Conservation (phyloP, 1,140 invertebrate species). For the Bombus vancouverensis region DNA sequence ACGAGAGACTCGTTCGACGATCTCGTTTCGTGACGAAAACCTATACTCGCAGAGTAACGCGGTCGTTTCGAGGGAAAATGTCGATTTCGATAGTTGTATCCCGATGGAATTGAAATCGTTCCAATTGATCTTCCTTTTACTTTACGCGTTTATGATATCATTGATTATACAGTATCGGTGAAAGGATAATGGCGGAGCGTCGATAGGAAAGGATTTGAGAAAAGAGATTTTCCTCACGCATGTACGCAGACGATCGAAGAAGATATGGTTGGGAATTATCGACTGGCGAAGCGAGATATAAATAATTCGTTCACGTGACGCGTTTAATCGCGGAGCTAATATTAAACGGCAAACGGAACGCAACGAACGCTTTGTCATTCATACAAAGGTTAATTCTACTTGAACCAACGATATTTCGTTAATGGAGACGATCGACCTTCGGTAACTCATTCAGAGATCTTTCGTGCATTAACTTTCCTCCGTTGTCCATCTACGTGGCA, state of each 20-base stretch:
- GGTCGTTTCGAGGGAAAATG: background rate
- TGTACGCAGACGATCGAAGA: background rate
- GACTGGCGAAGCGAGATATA: constrained; percentile 42
- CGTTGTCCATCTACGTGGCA: background rate
- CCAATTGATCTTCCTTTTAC: background rate
- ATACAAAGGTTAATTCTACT: constrained; percentile 37
- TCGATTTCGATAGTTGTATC: background rate
- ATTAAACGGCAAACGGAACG: constrained; percentile 31
- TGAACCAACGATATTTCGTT: constrained; percentile 49
- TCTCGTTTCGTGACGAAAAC: constrained; percentile 28
- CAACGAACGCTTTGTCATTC: constrained; percentile 22
- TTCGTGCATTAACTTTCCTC: background rate
- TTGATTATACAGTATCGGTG: too few species aligned
- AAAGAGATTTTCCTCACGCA: background rate
- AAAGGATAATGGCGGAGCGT: background rate
- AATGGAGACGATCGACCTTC: constrained; percentile 55
- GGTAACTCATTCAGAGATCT: constrained; percentile 36
- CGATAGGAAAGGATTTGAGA: background rate
- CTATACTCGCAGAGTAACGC: background rate
- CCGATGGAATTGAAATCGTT: background rate
- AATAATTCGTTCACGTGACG: constrained; percentile 57
- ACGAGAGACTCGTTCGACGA: background rate
- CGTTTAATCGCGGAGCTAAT: constrained; percentile 50
- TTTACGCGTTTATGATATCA: background rate
- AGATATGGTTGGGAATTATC: background rate